Percentiles rank a stretch among this genome's conserved stretches.
Evolutionary conservation across 2,113 vertebrate species (phyloP).

Genomic region (Shinisaurus crocodilurus): DNA sequence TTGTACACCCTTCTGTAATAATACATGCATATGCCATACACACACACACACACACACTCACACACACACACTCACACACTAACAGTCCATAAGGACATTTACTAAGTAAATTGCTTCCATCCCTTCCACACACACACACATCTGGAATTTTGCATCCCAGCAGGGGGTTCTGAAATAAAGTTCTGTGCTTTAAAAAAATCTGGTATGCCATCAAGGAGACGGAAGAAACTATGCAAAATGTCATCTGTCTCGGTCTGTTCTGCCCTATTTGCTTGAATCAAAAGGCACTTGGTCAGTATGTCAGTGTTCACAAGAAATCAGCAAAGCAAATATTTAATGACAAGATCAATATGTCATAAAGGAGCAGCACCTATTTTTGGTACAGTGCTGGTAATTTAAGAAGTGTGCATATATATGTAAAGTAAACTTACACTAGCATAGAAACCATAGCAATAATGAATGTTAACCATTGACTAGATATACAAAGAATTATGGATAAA

Average conservation of each 20-base stretch:
- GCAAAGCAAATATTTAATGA: slow-evolving; percentile 18
- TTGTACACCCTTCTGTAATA: slow-evolving; percentile 41
- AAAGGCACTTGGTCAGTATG: neutral
- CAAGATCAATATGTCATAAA: neutral
- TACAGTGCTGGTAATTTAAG: neutral
- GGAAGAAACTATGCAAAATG: slow-evolving; percentile 7
- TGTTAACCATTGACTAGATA: neutral
- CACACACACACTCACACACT: too few relatives aligned
- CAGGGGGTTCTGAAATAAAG: slow-evolving; percentile 51
- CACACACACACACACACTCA: too few relatives aligned
- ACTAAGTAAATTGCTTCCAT: slow-evolving; percentile 7
- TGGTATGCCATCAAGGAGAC: slow-evolving; percentile 45
- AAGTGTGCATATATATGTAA: slow-evolving; percentile 2
- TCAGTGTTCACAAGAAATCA: slow-evolving; percentile 11
- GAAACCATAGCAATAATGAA: neutral
- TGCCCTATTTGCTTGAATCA: neutral
- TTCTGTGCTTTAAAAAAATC: slow-evolving; percentile 48
- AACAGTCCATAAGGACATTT: neutral
- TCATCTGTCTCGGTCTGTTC: neutral
- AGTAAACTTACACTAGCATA: slow-evolving; percentile 9
- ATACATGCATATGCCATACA: slow-evolving; percentile 12
- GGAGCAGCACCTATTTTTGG: neutral
- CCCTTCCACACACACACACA: slow-evolving; percentile 1
- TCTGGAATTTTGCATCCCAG: slow-evolving; percentile 52
- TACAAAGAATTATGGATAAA: neutral